A percentile compares a stretch with the other conserved stretches of the same genome.
Conservation (phyloP, 2,113 vertebrate genomes). For the Pandion haliaetus region DNA sequence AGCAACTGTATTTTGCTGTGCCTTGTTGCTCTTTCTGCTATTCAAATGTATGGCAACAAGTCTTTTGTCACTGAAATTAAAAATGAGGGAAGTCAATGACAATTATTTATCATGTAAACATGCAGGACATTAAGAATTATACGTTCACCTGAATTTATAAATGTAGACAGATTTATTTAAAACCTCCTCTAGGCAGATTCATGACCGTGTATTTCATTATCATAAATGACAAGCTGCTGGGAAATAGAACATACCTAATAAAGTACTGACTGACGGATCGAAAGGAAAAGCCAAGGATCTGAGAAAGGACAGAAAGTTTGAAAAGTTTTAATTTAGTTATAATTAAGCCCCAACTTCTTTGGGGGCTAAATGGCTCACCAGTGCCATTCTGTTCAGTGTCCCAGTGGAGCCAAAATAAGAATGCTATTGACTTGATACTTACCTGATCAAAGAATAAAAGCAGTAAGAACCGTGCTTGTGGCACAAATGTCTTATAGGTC, state of each 20-base stretch:
- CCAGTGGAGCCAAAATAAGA: not conserved
- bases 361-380: not conserved
- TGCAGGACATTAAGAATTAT: not conserved
- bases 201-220: constrained; percentile 12
- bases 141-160: constrained; percentile 1
- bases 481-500: not conserved
- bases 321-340: not conserved
- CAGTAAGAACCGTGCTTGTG: not conserved
- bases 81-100: not conserved
- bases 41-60: not conserved
- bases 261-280: not conserved
- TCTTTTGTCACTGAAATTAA: not conserved
- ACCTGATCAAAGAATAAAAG: not conserved
- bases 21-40: not conserved
- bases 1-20: not conserved
- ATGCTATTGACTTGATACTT: not conserved
- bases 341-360: not conserved
- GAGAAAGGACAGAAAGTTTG: not conserved
- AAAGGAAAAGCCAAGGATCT: not conserved
- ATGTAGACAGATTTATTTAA: not conserved
- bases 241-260: not conserved
- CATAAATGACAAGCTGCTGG: not conserved
- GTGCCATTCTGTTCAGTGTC: not conserved
- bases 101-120: not conserved
- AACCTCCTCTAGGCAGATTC: not conserved